Evolutionary conservation across 2,797 vertebrate species (phyloP), one percentile per base, ranked within the genome.

Genomic region (Gallirallus australis): DNA sequence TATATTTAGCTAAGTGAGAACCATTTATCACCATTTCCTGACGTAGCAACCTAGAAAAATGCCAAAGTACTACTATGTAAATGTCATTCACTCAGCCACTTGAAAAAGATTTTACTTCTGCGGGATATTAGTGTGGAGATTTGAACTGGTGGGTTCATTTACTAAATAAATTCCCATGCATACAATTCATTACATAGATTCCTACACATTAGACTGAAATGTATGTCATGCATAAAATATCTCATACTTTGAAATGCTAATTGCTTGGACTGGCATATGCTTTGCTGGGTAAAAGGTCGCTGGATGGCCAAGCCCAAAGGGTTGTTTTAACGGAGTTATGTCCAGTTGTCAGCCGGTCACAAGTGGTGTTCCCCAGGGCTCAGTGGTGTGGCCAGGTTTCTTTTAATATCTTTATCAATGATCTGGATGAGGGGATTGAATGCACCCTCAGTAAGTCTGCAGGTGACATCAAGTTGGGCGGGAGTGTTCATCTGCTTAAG

Each of bases 1-100:
- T 96, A 86, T 91, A 97, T 96, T 97, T 96, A 95, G 77, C 90
- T 90, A 95, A 97, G 83, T 83, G 89, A 96, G 94, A 64, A 84
- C 82, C 90, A 96, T 82, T 95, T 93, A 96, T 94, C 93, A 85
- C 84, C 78, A 90, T 54, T 96, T 96, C 94, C 93, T 95, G 94
- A 97, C 82, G 91, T 28, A 94, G 68, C 91, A 96, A 83, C 96
- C 94, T 94, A 91, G 81, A 96, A 95, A 82, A 97, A 95, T 45
- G 86, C 91, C 85, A 39, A 84, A 97, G 56, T 86, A 92, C 37
- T 93, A 77, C 79, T 95, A 97, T 94, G 95, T 92, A 91, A 92
- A 96, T 96, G 89, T 93, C 18, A 82, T 69, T 97, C 82, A 94
- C 65, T 89, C 21, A 89, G 40, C 84, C 86, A 84, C 81, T 96